Evolutionary conservation across 2,888 invertebrate species (phyloP).

Genomic region (Empis livida): DNA sequence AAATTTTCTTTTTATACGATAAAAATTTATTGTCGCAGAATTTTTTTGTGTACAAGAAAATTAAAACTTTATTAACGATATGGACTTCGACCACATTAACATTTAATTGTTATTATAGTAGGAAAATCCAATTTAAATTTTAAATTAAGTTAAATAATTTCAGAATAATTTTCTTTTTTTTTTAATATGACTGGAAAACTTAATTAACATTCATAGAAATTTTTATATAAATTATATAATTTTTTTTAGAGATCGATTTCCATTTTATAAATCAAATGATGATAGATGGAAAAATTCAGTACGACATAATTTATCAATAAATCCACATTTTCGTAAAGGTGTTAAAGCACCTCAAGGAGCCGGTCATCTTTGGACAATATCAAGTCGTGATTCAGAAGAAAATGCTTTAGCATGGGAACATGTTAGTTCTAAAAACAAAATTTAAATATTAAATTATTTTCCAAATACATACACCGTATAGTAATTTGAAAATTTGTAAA

Average conservation of each 20-base stretch:
- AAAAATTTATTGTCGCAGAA: too few relatives aligned
- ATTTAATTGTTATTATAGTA: too few relatives aligned
- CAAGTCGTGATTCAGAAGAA: constrained; percentile 46
- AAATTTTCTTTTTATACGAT: too few relatives aligned
- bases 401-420: constrained; percentile 44
- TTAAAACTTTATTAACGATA: too few relatives aligned
- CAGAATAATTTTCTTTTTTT: too few relatives aligned
- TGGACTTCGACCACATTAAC: too few relatives aligned
- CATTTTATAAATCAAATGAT: constrained; percentile 79
- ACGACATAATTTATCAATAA: constrained; percentile 79
- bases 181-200: too few relatives aligned
- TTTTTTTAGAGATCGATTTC: constrained; percentile 60
- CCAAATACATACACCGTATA: not conserved
- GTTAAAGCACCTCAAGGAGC: constrained; percentile 76
- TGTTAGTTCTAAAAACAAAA: constrained; percentile 27
- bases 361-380: constrained; percentile 81
- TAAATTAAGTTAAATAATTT: too few relatives aligned
- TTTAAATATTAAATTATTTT: not conserved
- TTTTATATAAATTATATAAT: not conserved
- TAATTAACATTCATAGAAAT: too few relatives aligned
- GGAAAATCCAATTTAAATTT: too few relatives aligned
- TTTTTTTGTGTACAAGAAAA: too few relatives aligned
- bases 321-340: constrained; percentile 82
- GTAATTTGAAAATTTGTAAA: not conserved
- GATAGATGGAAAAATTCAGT: constrained; percentile 91